Conservation (phyloP, 2,797 vertebrate species). For the Psittacula derbiana region DNA sequence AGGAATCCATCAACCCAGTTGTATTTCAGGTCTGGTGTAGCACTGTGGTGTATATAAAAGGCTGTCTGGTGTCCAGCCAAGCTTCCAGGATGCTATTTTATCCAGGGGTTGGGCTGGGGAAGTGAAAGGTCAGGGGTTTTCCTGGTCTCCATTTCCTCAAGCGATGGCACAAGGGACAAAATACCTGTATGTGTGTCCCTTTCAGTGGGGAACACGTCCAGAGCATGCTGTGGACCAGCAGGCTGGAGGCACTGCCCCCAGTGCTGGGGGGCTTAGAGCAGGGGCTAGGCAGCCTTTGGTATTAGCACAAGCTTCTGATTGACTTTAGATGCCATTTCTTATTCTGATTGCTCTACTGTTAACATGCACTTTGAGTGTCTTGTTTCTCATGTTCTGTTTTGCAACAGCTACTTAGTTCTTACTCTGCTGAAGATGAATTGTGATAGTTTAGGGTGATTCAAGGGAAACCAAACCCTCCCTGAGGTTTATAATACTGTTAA, state of each 20-base stretch:
- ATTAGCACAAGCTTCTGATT: neutral
- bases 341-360: neutral
- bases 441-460: neutral
- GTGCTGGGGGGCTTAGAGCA: neutral
- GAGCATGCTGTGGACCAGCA: neutral
- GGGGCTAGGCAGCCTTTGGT: neutral
- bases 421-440: neutral
- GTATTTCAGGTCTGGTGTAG: neutral
- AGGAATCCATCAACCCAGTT: neutral
- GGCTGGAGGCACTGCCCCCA: neutral
- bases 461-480: neutral
- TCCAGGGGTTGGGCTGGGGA: neutral
- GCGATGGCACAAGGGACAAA: neutral
- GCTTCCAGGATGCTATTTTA: neutral
- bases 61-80: neutral
- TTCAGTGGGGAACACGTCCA: neutral
- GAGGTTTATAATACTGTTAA: neutral
- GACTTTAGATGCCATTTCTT: fast-evolving
- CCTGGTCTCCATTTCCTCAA: neutral
- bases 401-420: neutral
- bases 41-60: neutral
- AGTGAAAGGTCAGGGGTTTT: neutral
- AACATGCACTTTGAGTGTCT: neutral
- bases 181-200: neutral
- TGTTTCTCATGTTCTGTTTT: neutral